Evolutionary conservation across 2,888 invertebrate genomes (phyloP).

Genomic region (Leptogaster cylindrica): DNA sequence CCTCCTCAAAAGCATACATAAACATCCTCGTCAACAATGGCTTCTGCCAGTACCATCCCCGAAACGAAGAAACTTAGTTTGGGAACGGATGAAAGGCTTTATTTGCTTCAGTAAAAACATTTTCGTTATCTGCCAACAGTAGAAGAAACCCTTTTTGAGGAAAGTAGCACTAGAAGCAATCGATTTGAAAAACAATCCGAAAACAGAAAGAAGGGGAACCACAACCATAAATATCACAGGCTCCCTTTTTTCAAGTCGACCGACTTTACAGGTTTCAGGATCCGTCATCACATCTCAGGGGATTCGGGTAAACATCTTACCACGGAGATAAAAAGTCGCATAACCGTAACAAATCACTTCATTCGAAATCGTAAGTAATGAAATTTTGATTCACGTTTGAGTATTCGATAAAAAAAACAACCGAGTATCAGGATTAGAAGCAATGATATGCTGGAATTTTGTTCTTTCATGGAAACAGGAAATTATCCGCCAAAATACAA

Average conservation of each 20-base stretch:
- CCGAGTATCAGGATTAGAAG: background rate
- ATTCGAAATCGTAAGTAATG: constrained; percentile 44
- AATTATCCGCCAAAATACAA: background rate
- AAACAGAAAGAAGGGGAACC: constrained; percentile 3
- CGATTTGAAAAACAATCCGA: constrained; percentile 38
- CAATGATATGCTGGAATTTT: too few relatives aligned
- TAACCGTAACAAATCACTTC: constrained; percentile 43
- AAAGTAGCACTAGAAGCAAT: constrained; percentile 25
- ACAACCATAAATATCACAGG: constrained; percentile 10
- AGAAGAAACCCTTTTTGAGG: background rate
- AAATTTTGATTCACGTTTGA: constrained; percentile 46
- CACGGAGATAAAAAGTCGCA: constrained; percentile 8
- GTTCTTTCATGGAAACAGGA: too few relatives aligned
- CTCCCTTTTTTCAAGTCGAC: constrained; percentile 10
- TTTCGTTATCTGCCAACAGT: too few relatives aligned
- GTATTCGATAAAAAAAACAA: too few relatives aligned
- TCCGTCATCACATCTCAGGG: constrained; percentile 12
- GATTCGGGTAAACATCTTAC: constrained; percentile 33
- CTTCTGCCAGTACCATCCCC: too few relatives aligned
- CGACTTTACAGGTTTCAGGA: constrained; percentile 24
- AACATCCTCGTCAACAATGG: too few relatives aligned
- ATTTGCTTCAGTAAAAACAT: too few relatives aligned
- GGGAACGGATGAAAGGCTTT: too few relatives aligned
- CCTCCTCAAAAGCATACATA: too few relatives aligned
- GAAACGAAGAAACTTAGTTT: too few relatives aligned